Percentiles rank a stretch among this genome's conserved stretches.
These are phyloP conservation scores for Drosophila percnosoma DNA, from an alignment of 2,888 invertebrate species.

Conservation along the genomic window DNA sequence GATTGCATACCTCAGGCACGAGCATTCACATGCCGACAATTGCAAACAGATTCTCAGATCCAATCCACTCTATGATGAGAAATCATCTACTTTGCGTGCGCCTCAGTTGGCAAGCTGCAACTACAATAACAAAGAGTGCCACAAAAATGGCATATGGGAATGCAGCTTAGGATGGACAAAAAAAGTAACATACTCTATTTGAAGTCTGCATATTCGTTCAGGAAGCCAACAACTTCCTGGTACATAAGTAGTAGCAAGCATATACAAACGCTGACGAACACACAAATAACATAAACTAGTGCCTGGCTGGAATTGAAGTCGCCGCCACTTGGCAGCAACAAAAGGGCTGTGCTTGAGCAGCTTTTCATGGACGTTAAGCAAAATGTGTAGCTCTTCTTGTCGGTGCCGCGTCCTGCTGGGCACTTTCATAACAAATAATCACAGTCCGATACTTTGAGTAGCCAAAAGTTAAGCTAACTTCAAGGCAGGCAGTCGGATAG, in stretches of 20 bases:
- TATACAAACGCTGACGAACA: slow-evolving; percentile 31
- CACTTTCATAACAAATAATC: slow-evolving; percentile 70
- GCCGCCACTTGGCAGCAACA: slow-evolving; percentile 23
- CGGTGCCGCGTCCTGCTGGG: slow-evolving; percentile 13
- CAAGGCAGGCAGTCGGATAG: slow-evolving; percentile 61
- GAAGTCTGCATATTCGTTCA: slow-evolving; percentile 78
- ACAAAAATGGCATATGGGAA: slow-evolving; percentile 41
- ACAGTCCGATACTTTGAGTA: slow-evolving; percentile 68
- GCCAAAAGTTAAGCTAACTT: slow-evolving; percentile 65
- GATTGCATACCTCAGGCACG: slow-evolving; percentile 43
- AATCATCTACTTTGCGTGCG: slow-evolving; percentile 21
- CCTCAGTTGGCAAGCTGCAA: slow-evolving; percentile 23
- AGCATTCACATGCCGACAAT: slow-evolving; percentile 23
- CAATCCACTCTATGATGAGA: slow-evolving; percentile 15
- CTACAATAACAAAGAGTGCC: slow-evolving; percentile 31
- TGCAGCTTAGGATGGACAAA: slow-evolving; percentile 32
- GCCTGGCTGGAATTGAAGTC: slow-evolving; percentile 24
- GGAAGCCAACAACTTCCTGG: slow-evolving; percentile 77
- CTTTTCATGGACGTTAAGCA: slow-evolving; percentile 65
- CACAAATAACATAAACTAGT: slow-evolving; percentile 51
- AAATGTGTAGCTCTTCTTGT: slow-evolving; percentile 21
- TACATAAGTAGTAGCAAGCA: slow-evolving; percentile 67
- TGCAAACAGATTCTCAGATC: slow-evolving; percentile 11
- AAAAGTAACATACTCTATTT: slow-evolving; percentile 54
- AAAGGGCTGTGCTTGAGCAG: slow-evolving; percentile 58